Percentiles rank a stretch among this genome's conserved stretches.
These are phyloP conservation scores for Nemapogon koenigi DNA, from an alignment of 2,888 invertebrate species.

Conservation along the genomic window DNA sequence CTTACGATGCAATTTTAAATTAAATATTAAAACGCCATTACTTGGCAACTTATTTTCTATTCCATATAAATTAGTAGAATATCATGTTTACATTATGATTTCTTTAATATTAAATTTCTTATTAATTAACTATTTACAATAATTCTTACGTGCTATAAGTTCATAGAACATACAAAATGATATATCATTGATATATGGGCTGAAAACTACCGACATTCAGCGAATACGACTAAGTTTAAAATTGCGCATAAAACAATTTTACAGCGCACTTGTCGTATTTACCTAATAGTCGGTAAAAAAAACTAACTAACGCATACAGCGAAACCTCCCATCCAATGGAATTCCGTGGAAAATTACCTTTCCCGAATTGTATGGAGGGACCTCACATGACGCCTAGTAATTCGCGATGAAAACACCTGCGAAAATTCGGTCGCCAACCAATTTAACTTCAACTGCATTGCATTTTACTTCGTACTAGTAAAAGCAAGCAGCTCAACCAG, in stretches of 20 bases:
- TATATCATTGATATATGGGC: conserved; percentile 99
- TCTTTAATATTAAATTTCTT: background rate
- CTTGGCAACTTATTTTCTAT: background rate
- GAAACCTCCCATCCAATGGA: conserved; percentile 45
- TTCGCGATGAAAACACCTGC: too few species aligned
- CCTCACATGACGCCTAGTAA: conserved; percentile 34
- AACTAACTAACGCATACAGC: conserved; percentile 34
- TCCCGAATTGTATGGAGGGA: conserved; percentile 58
- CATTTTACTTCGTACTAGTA: conserved; percentile 35
- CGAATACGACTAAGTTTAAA: conserved; percentile 22
- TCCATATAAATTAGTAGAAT: conserved; percentile 5
- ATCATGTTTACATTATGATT: background rate
- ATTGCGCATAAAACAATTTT: conserved; percentile 4
- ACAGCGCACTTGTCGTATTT: conserved; percentile 23
- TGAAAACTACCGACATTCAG: conserved; percentile 77
- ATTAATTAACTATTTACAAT: background rate
- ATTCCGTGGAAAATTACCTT: conserved; percentile 64
- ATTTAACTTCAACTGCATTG: conserved; percentile 30
- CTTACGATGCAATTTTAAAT: background rate
- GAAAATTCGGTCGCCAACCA: conserved; percentile 31
- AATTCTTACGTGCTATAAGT: conserved; percentile 54
- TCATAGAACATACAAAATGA: conserved; percentile 96
- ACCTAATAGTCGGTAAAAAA: conserved; percentile 52
- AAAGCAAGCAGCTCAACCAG: conserved; percentile 39
- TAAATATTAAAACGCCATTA: too few species aligned